phyloP scores from a whole-genome alignment of 2,888 invertebrate genomes.

The Pachydiplax longipennis region DNA sequence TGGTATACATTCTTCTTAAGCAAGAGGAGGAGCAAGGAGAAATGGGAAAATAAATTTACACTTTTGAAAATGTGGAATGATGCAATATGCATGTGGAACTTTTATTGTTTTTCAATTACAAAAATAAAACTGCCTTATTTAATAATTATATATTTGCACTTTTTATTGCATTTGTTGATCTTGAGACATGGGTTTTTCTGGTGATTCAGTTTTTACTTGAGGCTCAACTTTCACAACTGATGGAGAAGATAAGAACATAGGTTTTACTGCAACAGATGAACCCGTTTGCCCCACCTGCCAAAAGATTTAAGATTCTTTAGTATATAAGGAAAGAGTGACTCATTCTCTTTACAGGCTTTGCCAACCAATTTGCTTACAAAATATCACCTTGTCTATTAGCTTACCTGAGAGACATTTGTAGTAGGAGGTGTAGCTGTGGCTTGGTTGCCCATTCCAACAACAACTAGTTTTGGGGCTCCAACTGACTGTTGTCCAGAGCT shows the following conservation, averaged over 20 bases:
- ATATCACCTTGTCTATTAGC: not conserved
- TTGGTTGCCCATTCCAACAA: constrained; percentile 23
- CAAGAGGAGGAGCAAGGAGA: no score
- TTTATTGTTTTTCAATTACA: not conserved
- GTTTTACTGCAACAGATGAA: constrained; percentile 8
- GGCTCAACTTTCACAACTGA: constrained; percentile 15
- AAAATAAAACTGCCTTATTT: not conserved
- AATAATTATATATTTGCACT: not conserved
- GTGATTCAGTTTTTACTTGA: constrained; percentile 18
- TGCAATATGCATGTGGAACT: no score
- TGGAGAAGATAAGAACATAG: constrained; percentile 26
- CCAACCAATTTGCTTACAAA: no score
- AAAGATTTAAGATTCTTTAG: not conserved
- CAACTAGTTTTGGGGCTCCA: constrained; percentile 5
- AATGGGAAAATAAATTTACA: no score
- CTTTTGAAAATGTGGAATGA: no score
- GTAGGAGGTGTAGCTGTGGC: not conserved
- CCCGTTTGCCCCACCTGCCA: constrained; percentile 17
- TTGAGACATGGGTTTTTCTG: constrained; percentile 6
- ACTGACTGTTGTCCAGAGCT: constrained; percentile 23
- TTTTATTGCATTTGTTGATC: constrained; percentile 6
- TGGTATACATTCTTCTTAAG: no score
- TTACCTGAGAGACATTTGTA: constrained; percentile 9
- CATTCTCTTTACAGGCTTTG: not conserved
- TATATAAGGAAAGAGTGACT: not conserved